Base-by-base conservation (phyloP, 2,797 vertebrate genomes). In the Ctenopoma multispine region DNA sequence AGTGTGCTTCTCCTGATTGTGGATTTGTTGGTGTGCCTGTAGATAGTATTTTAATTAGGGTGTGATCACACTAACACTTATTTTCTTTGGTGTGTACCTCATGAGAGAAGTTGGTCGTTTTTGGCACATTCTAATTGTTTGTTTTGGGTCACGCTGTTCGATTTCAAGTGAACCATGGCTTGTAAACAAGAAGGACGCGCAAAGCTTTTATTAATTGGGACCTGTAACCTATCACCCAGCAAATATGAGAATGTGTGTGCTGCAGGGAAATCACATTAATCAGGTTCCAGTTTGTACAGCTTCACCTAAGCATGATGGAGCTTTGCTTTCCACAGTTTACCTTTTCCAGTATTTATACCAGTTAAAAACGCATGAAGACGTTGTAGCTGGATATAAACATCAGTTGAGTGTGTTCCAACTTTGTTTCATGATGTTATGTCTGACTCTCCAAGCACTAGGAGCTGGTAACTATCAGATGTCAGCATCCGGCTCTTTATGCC, bases 101-200 rank as follows among this genome's bases (percentile, higher is more conserved):
- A 36, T 75, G 36, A 48, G 60, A 65, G 63, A 13, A 4, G 59
- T 48, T 3, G 10, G 49, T 14, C 20, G 12, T 62, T 54, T 51
- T 57, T 12, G 34, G n/a, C 54, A 29, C 18, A 17, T 61, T 71
- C 17, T 65, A 20, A 66, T 72, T 20, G n/a, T 63, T 73, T 77
- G 54, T 63, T 75, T 65, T 47, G 5, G 24, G 31, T 79, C 63
- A 53, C 20, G 2, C 48, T 41, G 59, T 46, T 71, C 0, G 14
- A 20, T 14, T 34, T 34, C 21, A 57, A 50, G 17, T 34, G 13
- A 69, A 49, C 21, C 55, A 1, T 15, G 9, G 8, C 46, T 15
- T 57, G 65, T 74, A 51, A 69, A 84, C 61, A 60, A 27, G 20
- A 46, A 3, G 17, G 51, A 66, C 34, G 50, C n/a, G 1, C 9